Base-by-base conservation (phyloP, 92 coral and sea anemone species). In the Porites cylindrica region DNA sequence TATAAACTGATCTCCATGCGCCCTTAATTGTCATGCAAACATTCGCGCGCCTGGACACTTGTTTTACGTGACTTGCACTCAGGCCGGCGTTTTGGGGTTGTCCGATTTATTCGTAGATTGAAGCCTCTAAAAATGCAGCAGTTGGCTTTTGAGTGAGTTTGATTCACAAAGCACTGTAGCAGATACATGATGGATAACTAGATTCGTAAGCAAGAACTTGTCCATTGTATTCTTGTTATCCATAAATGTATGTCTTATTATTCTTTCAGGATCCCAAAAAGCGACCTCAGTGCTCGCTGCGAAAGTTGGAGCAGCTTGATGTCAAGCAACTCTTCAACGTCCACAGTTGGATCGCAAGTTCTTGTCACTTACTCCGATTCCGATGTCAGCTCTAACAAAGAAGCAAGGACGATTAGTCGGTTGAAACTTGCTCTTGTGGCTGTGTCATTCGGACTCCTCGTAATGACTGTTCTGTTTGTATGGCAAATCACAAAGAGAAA, bases 401-500 rank as follows among this genome's bases (percentile, higher is more conserved):
- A 85, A 60, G 81, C 70, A 70, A 89, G 81, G 83, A 92, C 82
- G 54, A 90, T 95, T 19, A 77, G 85, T 5, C 70, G 93, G 66
- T 91, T 93, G 81, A 90, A 94, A 58, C 74, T 95, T 56, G 96
- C 93, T 58, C 85, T 95, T 50, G 92, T 86, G 79, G 72, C 80
- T 17, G 90, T 95, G 52, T 70, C 90, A 1, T 70, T 92, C 1
- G 89, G 85, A 18, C 76, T 92, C 56, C 75, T 95, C 4, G 70
- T 84, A 18, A 77, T 95, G 91, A 73, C 90, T 51, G 85, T 93
- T 84, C 75, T 95, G 19, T 95, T 95, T 66, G 87, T 95, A 1
- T 95, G 98, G 98, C 98, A 95, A 68, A 79, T 95, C 50, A 78
- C 93, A 21, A 90, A 76, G 64, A 91, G 81, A 69, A 63, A 82